Conservation (phyloP, 2,797 vertebrate genomes). For the Pantherophis alleghaniensis region DNA sequence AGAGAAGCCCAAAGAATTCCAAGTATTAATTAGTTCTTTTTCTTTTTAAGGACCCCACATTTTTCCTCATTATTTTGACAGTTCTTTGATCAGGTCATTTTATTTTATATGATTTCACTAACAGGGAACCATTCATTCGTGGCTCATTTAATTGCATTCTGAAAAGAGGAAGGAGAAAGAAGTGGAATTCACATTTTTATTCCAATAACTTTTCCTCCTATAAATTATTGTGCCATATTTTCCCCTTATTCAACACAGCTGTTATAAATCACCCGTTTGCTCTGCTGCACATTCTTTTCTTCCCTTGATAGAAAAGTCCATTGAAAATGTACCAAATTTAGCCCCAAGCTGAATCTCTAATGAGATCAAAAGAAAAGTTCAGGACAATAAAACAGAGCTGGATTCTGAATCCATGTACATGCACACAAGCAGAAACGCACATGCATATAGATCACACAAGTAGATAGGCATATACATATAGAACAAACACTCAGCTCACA, state of each 20-base stretch:
- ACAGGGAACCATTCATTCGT: slow-evolving; percentile 12
- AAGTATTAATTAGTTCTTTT: slow-evolving; percentile 6
- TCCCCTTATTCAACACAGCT: slow-evolving; percentile 30
- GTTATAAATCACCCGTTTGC: slow-evolving; percentile 40
- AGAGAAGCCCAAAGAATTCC: background rate
- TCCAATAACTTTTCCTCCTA: background rate
- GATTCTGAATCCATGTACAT: background rate
- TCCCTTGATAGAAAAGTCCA: slow-evolving; percentile 50
- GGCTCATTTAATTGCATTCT: slow-evolving; percentile 34
- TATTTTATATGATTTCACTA: slow-evolving; percentile 43
- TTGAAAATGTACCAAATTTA: slow-evolving; percentile 32
- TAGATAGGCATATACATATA: background rate
- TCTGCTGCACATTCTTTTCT: slow-evolving; percentile 20
- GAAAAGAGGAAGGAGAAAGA: slow-evolving; percentile 25
- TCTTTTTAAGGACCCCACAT: slow-evolving; percentile 5
- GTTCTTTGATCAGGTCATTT: slow-evolving; percentile 19
- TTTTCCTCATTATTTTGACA: slow-evolving; percentile 16
- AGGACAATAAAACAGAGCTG: slow-evolving; percentile 23
- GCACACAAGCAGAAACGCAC: background rate
- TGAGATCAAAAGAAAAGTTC: slow-evolving; percentile 25
- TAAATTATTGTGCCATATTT: slow-evolving; percentile 1
- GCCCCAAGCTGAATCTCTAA: slow-evolving; percentile 14
- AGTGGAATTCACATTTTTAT: background rate
- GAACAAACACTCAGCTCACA: background rate
- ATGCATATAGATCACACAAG: background rate